Evolutionary conservation across 2,888 invertebrate species (phyloP).

Genomic region (Drosophila mayaguana): DNA sequence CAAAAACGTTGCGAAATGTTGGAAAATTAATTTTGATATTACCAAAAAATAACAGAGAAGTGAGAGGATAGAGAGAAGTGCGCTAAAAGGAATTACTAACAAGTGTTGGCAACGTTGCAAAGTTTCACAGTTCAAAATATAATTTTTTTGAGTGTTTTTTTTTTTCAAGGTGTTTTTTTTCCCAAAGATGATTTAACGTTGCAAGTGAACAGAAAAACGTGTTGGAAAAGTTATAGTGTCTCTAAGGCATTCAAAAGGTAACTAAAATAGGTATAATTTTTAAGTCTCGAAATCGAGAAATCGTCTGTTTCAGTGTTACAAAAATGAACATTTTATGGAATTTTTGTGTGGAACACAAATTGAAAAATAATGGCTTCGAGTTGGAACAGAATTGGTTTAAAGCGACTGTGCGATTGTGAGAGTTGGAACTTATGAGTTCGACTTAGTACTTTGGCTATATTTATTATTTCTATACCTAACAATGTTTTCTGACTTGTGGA

Average conservation of each 20-base stretch:
- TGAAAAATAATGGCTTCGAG: not conserved
- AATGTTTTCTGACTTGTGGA: too few relatives aligned
- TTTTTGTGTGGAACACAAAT: too few relatives aligned
- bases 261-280: not conserved
- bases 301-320: not conserved
- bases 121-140: not conserved
- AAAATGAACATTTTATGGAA: not conserved
- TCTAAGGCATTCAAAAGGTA: conserved; percentile 36
- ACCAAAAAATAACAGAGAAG: conserved; percentile 1
- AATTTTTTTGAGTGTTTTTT: conserved; percentile 48
- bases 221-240: conserved; percentile 18
- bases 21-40: not conserved
- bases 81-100: conserved; percentile 25
- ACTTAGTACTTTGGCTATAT: too few relatives aligned
- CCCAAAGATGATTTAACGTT: conserved; percentile 1
- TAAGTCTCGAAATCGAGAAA: too few relatives aligned
- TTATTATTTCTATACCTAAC: too few relatives aligned
- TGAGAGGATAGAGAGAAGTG: conserved; percentile 11
- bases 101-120: conserved; percentile 19
- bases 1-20: conserved; percentile 27
- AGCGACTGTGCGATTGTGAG: too few relatives aligned
- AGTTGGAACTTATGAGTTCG: too few relatives aligned
- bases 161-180: conserved; percentile 27
- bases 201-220: conserved; percentile 15
- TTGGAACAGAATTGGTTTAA: not conserved